Evolutionary conservation across 1,140 invertebrate genomes (phyloP), one percentile per base, ranked within the genome.

Genomic region (Asobara japonica): DNA sequence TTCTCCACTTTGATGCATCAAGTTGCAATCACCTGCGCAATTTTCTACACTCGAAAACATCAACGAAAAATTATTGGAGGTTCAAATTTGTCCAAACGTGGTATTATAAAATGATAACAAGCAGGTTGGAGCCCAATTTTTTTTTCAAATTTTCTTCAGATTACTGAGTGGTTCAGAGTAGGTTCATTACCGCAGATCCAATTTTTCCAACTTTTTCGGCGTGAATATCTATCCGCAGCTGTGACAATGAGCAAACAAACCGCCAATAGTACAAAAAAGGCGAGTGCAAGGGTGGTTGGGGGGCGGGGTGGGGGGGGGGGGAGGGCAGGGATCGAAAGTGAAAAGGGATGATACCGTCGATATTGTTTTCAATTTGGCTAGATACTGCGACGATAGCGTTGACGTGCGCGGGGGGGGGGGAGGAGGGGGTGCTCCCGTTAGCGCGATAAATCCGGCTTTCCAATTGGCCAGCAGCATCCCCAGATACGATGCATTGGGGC

Each of bases 361-460:
- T 78, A 78, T 72, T 74, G 76, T 82, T 78, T 78, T 78, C 76
- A 77, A 77, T 80, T 78, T 77, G 72, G 51, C 41, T 38, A 70
- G 72, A 76, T 77, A 80, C 77, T 71, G 75, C 69, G 78, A 79
- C 77, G 76, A 83, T 82, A 75, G 76, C 67, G 73, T 74, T 79
- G 80, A 81, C 80, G 78, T 77, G 41, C n/a, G n/a, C n/a, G 36
- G 45, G 41, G 41, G 1, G 8, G 7, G 36, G 36, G 36, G 36
- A 38, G 7, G 36, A n/a, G 36, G 36, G 36, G 36, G n/a, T n/a
- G n/a, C n/a, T n/a, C 76, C 77, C 20, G 75, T 78, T 76, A 76
- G 74, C 72, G 78, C 77, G 77, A 82, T 82, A 82, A 82, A 83
- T 83, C 75, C 77, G 79, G 60, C 73, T 79, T 78, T 80, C 75